Base-by-base conservation (phyloP, 2,888 invertebrate species). In the Onthophagus sagittarius region DNA sequence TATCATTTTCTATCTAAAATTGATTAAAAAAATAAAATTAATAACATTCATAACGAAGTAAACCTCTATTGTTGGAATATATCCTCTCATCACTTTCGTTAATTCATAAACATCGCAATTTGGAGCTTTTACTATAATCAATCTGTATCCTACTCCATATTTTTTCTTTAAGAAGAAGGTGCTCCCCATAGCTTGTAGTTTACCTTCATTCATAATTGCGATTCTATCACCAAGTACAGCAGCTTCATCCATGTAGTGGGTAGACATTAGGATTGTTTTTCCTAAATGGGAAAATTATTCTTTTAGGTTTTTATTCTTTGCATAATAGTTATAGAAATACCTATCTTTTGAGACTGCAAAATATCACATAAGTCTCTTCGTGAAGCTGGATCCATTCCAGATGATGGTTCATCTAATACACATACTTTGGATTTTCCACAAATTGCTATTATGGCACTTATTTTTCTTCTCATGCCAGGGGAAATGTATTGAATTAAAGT, bases 211-310 rank as follows among this genome's bases (percentile, higher is more conserved):
- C 92, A 95, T 92, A 75, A 95, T 94, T 6, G 93, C 94, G 77
- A 95, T 93, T 69, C 94, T 88, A 85, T 95, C 94, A 0, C 94
- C 94, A 0, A 94, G 87, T 69, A 92, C 87, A 83, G 95, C 95
- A 0, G 95, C 94, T 84, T 95, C 94, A 80, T 95, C 94, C 94
- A 95, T 94, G 82, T 93, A 93, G 83, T 95, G 93, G 0, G 93
- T 94, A 0, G 94, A 92, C 75, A 95, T 85, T 63, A 95, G 87
- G 80, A 95, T 88, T 0, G 94, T 93, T n/a, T 93, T 89, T 15
- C 91, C 92, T 84, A 67, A 67, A 67, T 13, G 11, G 14, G 13
- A 23, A 23, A 23, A 23, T 23, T 23, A 23, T 23, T 23, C n/a
- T n/a, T n/a, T n/a, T n/a, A n/a, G n/a, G n/a, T n/a, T n/a, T n/a